These are phyloP conservation scores for Erpetoichthys calabaricus DNA, from an alignment of 2,797 vertebrate genomes.

Conservation along the genomic window DNA sequence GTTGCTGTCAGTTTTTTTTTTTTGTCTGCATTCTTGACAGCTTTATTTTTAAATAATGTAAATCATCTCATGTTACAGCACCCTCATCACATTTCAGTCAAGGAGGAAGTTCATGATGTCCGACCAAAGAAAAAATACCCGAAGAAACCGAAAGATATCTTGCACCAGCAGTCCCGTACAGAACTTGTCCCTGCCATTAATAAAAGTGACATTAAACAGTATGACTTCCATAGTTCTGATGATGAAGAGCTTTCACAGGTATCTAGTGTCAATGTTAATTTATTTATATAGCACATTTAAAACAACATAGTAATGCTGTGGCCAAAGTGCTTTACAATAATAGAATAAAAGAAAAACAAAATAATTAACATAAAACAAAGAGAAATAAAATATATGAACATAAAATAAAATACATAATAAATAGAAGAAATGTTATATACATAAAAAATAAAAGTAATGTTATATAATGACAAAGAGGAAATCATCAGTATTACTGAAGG, in stretches of 20 bases:
- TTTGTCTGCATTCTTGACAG: neutral
- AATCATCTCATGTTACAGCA: conserved; percentile 30
- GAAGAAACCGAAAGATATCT: conserved; percentile 63
- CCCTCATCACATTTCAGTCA: conserved; percentile 56
- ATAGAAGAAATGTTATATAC: no score
- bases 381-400: no score
- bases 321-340: no score
- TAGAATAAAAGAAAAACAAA: no score
- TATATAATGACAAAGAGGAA: no score
- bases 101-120: conserved; percentile 57
- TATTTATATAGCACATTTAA: no score
- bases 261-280: no score
- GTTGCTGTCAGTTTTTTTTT: conserved; percentile 1
- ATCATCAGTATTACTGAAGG: no score
- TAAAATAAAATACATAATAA: no score
- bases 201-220: conserved; percentile 81
- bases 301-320: no score
- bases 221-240: conserved; percentile 88
- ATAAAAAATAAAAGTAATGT: no score
- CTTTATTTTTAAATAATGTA: neutral
- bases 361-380: no score
- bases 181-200: conserved; percentile 56
- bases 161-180: conserved; percentile 47
- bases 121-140: conserved; percentile 74
- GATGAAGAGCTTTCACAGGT: conserved; percentile 80